Base-by-base conservation (phyloP, 2,797 vertebrate species). In the Knipowitschia caucasica region DNA sequence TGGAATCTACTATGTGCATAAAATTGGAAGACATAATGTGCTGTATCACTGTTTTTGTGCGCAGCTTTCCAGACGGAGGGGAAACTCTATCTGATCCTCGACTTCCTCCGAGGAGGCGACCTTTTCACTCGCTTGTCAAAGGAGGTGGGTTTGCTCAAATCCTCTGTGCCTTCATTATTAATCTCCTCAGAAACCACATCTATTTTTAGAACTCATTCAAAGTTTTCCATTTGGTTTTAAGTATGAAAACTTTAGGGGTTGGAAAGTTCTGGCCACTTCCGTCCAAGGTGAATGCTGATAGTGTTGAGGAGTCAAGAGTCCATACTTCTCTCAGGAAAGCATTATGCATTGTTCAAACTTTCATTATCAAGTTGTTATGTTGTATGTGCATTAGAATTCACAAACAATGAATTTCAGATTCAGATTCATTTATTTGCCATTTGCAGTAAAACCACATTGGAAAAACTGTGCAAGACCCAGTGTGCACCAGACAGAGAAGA, bases 51-150 rank as follows among this genome's bases (percentile, higher is more conserved):
- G 24, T 49, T 50, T 59, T 53, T 63, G 49, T 66, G 42, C 42
- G 23, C 47, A 87, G 87, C 83, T 70, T 83, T 82, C 43, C 87
- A 89, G 73, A 89, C 84, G 4, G 96, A 99, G 68, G 96, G 96
- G 24, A 99, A 99, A 69, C 91, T 99, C 47, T 99, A 99, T 81
- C 91, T 99, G 79, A 98, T 98, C 77, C 87, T 99, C 59, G 95
- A 99, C 89, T 99, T 99, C 79, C 93, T 99, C 49, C 76, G 95
- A 53, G 96, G 96, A 56, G 96, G 95, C 21, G 96, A 99, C 77
- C 95, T 99, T 76, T 99, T 99, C 86, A 96, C 94, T 58, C 89
- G 96, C 56, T 92, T 99, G 61, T 99, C 96, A 65, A 99, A 98
- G 86, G 96, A 99, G 94, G 95, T 96, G 67, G 4, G 77, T 59